These are phyloP conservation scores for Zeus faber DNA, from an alignment of 2,113 vertebrate genomes.

Conservation along the genomic window DNA sequence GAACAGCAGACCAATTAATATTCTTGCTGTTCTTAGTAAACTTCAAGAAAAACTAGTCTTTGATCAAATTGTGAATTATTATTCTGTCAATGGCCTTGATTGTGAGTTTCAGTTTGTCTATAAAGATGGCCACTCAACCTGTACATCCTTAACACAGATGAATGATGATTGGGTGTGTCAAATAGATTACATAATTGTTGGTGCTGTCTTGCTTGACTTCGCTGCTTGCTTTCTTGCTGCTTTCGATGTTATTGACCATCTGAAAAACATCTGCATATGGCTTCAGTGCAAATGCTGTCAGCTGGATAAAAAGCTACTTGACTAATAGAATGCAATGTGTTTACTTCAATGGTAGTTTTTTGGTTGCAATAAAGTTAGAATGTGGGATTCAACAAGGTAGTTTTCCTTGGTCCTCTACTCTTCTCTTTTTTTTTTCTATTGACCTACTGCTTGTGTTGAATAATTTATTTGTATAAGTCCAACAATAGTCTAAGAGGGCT, in stretches of 20 bases:
- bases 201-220: no score
- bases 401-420: no score
- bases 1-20: not conserved
- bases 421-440: no score
- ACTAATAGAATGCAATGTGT: not conserved
- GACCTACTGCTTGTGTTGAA: not conserved
- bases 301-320: not conserved
- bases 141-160: not conserved
- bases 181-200: not conserved
- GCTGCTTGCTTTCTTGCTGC: no score
- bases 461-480: not conserved
- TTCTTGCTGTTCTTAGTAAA: not conserved
- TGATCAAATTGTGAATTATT: not conserved
- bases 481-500: not conserved
- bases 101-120: not conserved
- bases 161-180: not conserved
- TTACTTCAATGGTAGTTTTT: conserved; percentile 1
- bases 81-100: not conserved
- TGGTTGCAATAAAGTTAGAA: not conserved
- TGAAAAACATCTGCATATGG: not conserved
- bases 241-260: no score
- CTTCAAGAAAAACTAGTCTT: not conserved
- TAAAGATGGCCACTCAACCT: not conserved
- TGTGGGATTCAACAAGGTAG: no score
- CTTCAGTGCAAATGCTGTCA: not conserved